Percentiles rank a stretch among this genome's conserved stretches.
Conservation (phyloP, 2,797 vertebrate genomes). For the Macroramphosus scolopax region DNA sequence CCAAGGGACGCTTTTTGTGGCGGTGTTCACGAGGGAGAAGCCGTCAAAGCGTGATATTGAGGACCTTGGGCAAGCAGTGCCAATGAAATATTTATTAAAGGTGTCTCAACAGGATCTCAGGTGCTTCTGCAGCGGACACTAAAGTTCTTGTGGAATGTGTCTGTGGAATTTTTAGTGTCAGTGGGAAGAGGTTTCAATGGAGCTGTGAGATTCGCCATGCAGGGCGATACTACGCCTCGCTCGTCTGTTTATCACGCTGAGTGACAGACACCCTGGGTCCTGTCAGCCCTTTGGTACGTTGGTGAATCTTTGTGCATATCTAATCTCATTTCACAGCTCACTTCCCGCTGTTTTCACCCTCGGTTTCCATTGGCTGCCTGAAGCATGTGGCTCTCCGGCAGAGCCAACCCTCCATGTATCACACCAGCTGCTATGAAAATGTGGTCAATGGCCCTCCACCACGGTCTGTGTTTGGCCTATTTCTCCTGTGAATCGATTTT, state of each 20-base stretch:
- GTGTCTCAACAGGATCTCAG: conserved; percentile 6
- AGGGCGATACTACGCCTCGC: no score
- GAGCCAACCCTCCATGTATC: conserved; percentile 13
- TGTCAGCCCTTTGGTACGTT: conserved; percentile 19
- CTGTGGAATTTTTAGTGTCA: no score
- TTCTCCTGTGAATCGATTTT: conserved; percentile 11
- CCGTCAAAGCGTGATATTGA: conserved; percentile 44
- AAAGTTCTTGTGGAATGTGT: no score
- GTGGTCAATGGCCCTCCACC: neutral
- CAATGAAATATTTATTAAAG: conserved; percentile 42
- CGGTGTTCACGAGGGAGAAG: conserved; percentile 11
- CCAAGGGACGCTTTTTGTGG: conserved; percentile 34
- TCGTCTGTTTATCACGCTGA: no score
- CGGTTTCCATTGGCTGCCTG: conserved; percentile 33
- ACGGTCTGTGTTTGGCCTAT: neutral
- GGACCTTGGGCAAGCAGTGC: conserved; percentile 17
- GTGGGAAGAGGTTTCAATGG: no score
- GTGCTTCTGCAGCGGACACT: conserved; percentile 34
- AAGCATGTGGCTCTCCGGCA: conserved; percentile 23
- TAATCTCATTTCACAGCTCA: conserved; percentile 56
- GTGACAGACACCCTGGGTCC: conserved; percentile 8
- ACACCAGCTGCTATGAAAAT: conserved; percentile 21
- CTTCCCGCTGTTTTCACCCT: conserved; percentile 34
- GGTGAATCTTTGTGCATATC: conserved; percentile 31
- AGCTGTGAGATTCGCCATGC: no score